Conservation (phyloP, 2,888 invertebrate genomes). For the Thumatha senex region DNA sequence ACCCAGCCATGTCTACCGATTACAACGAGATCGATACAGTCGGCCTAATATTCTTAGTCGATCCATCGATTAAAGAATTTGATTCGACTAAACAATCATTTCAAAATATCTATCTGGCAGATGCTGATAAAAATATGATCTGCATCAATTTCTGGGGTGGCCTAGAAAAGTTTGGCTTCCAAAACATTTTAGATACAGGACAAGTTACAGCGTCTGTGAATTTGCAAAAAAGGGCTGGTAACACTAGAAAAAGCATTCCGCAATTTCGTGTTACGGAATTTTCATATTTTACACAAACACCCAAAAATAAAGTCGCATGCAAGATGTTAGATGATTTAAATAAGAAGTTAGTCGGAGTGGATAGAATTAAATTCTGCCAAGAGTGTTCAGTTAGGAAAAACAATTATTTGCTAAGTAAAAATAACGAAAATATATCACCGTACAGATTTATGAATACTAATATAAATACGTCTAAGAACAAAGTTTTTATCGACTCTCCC, state of each 20-base stretch:
- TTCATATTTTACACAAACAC: conserved; percentile 84
- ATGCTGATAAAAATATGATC: conserved; percentile 78
- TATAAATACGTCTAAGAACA: conserved; percentile 56
- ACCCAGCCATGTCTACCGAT: conserved; percentile 48
- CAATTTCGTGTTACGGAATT: conserved; percentile 85
- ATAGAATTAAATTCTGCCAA: conserved; percentile 49
- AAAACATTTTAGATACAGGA: conserved; percentile 83
- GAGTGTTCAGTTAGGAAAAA: conserved; percentile 62
- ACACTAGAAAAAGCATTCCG: conserved; percentile 77
- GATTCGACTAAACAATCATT: conserved; percentile 58
- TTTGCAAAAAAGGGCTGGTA: conserved; percentile 84
- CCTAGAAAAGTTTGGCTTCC: conserved; percentile 71
- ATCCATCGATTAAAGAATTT: conserved; percentile 69
- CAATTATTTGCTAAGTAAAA: conserved; percentile 46
- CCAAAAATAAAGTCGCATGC: conserved; percentile 78
- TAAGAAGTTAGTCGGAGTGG: conserved; percentile 42
- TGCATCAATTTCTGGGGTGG: conserved; percentile 83
- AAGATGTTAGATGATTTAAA: conserved; percentile 72
- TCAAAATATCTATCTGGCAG: conserved; percentile 85
- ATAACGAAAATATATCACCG: conserved; percentile 62
- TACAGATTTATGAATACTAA: conserved; percentile 57
- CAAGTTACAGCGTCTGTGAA: conserved; percentile 84
- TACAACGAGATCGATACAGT: conserved; percentile 90
- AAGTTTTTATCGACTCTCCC: conserved; percentile 62
- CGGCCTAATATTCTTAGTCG: conserved; percentile 85